phyloP scores from a whole-genome alignment of 2,888 invertebrate genomes.

The Mamestra brassicae region DNA sequence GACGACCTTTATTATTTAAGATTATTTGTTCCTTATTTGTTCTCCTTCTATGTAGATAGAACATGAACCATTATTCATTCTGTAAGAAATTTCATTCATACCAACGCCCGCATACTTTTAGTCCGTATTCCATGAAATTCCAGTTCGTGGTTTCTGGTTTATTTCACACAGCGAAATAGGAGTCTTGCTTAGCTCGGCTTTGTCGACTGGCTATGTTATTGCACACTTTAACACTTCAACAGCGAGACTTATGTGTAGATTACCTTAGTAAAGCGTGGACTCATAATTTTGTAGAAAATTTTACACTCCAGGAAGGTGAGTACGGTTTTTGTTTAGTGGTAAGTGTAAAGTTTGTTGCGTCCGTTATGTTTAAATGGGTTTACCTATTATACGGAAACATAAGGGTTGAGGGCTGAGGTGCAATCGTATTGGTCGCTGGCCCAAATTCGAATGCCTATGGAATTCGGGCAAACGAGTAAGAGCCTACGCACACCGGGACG shows the following conservation, averaged over 20 bases:
- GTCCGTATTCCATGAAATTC: conserved; percentile 25
- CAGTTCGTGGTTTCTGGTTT: conserved; percentile 33
- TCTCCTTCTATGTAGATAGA: too few species aligned
- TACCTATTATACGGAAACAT: too few species aligned
- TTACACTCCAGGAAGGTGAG: conserved; percentile 3
- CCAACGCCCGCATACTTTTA: conserved; percentile 6
- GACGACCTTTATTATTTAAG: too few species aligned
- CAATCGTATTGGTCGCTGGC: too few species aligned
- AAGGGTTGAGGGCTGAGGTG: too few species aligned
- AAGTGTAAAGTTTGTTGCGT: neutral
- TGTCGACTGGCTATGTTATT: conserved; percentile 39
- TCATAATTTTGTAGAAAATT: conserved; percentile 17
- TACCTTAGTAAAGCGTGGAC: conserved; percentile 20
- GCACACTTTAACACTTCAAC: conserved; percentile 43
- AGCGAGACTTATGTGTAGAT: conserved; percentile 25
- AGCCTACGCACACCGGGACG: too few species aligned
- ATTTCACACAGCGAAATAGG: conserved; percentile 19
- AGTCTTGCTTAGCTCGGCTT: conserved; percentile 25
- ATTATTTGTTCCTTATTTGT: too few species aligned
- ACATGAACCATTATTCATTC: neutral
- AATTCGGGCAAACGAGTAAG: too few species aligned
- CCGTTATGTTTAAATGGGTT: neutral
- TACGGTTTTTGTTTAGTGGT: conserved; percentile 2
- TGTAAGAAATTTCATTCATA: neutral
- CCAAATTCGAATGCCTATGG: too few species aligned